Conservation (phyloP, 2,113 vertebrate genomes). For the Seriola dumerili region DNA sequence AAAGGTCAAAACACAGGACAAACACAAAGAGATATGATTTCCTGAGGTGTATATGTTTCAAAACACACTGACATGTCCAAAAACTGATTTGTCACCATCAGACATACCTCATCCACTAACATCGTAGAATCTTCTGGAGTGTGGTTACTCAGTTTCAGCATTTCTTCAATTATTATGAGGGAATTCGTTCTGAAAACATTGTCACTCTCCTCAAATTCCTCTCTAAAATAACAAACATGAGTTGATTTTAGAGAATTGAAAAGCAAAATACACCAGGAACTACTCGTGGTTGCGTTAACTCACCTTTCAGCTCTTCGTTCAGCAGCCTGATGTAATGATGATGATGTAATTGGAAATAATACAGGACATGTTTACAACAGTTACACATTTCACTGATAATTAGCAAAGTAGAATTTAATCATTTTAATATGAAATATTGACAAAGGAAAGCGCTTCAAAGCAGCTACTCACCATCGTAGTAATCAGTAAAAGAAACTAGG, state of each 20-base stretch:
- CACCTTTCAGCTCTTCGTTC: neutral
- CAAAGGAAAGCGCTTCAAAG: neutral
- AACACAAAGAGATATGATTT: no score
- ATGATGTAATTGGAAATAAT: neutral
- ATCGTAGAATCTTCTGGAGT: accelerated
- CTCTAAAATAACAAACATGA: neutral
- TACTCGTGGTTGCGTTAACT: neutral
- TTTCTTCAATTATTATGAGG: accelerated
- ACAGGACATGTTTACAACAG: neutral
- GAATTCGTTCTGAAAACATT: neutral
- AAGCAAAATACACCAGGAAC: neutral
- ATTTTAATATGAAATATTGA: no score
- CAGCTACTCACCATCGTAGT: slow-evolving; percentile 28
- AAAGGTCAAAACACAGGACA: no score
- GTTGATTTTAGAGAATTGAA: neutral
- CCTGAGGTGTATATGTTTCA: no score
- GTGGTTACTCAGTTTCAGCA: accelerated
- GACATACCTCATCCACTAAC: slow-evolving; percentile 55
- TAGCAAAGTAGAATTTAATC: no score
- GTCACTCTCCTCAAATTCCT: accelerated
- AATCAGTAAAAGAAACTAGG: no score
- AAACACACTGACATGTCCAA: no score
- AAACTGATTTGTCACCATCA: neutral
- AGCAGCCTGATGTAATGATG: neutral
- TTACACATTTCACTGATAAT: no score